Percentiles rank a stretch among this genome's conserved stretches.
Evolutionary conservation across 2,113 vertebrate species (phyloP).

Genomic region (Paramormyrops kingsleyae): DNA sequence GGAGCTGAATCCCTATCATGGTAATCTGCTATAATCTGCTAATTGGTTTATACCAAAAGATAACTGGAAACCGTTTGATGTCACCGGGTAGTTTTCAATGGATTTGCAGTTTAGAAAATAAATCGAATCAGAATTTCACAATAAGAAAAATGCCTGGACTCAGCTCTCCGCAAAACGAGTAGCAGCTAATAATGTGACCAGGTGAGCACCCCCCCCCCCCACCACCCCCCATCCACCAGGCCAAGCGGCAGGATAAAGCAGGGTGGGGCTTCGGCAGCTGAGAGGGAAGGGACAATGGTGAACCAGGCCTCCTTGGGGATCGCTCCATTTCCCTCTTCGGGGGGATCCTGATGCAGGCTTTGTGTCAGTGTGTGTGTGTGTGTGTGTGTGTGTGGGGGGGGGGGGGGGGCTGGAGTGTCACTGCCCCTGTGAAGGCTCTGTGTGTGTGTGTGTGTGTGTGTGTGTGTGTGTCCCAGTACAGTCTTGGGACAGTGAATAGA

Average conservation of each 20-base stretch:
- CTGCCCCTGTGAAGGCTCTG: neutral
- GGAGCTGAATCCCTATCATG: neutral
- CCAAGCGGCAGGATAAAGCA: neutral
- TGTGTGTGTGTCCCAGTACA: neutral
- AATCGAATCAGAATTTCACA: neutral
- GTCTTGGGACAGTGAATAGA: slow-evolving; percentile 4
- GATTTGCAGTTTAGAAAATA: neutral
- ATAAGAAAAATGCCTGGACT: neutral
- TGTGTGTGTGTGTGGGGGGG: neutral
- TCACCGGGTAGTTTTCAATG: neutral
- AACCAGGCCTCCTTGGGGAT: neutral
- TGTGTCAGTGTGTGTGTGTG: neutral
- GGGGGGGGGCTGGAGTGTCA: neutral
- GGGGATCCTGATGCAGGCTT: neutral
- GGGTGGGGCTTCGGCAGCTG: slow-evolving; percentile 37
- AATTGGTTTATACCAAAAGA: slow-evolving; percentile 22
- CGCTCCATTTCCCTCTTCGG: neutral
- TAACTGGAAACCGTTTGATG: slow-evolving; percentile 33
- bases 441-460: neutral
- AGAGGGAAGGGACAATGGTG: slow-evolving; percentile 44
- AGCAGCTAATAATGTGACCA: neutral
- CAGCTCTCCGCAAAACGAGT: neutral
- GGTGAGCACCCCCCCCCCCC: neutral
- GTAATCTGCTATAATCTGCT: slow-evolving; percentile 2
- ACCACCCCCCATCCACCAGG: neutral